Percentiles rank a stretch among this genome's conserved stretches.
phyloP scores from a whole-genome alignment of 2,113 vertebrate species.

The Tragulus kanchil region DNA sequence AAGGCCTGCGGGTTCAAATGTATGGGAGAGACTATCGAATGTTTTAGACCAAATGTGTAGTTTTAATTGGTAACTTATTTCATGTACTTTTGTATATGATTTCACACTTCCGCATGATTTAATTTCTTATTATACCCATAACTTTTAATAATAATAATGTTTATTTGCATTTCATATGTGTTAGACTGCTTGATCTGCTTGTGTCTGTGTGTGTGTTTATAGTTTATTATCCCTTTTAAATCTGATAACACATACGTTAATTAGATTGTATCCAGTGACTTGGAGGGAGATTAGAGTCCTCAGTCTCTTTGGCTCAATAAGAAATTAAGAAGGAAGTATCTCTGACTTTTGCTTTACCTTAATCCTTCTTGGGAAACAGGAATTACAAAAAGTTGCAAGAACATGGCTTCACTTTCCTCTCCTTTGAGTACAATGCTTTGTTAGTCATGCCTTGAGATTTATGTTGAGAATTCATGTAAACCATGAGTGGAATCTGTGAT shows the following conservation, averaged over 20 bases:
- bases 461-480: not conserved
- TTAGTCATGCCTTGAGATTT: not conserved
- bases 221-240: constrained; percentile 7
- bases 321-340: not conserved
- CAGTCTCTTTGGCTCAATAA: not conserved
- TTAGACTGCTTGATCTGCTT: not conserved
- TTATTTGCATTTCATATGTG: not conserved
- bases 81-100: not conserved
- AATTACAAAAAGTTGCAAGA: not conserved
- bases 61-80: not conserved
- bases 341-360: not conserved
- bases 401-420: not conserved
- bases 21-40: not conserved
- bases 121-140: not conserved
- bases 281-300: not conserved
- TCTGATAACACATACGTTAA: not conserved
- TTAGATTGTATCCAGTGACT: not conserved
- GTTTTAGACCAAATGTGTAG: not conserved
- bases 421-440: not conserved
- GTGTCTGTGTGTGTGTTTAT: not conserved
- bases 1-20: not conserved
- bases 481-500: not conserved
- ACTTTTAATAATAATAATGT: not conserved
- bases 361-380: not conserved
- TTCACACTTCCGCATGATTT: not conserved